Evolutionary conservation across 2,797 vertebrate species (phyloP).

Genomic region (Centroberyx gerrardi): DNA sequence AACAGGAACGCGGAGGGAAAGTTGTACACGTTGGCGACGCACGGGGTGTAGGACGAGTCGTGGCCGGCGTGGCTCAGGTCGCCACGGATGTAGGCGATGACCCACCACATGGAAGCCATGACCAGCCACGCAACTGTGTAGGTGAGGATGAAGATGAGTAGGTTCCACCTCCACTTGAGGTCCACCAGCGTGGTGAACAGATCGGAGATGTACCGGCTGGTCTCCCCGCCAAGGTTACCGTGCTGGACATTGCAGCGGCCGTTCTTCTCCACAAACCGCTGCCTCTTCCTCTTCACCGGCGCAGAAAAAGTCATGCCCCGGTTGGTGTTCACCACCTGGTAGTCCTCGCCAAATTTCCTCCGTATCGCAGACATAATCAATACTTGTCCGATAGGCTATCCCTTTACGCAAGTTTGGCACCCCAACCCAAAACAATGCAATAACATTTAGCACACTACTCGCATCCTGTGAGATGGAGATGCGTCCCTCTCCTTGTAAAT

Average conservation of each 20-base stretch:
- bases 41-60: slow-evolving; percentile 87
- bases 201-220: slow-evolving; percentile 92
- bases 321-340: slow-evolving; percentile 88
- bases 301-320: slow-evolving; percentile 78
- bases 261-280: slow-evolving; percentile 95
- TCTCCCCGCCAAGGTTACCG: slow-evolving; percentile 93
- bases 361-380: slow-evolving; percentile 87
- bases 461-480: slow-evolving; percentile 63
- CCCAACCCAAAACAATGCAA: slow-evolving; percentile 38
- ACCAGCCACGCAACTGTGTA: slow-evolving; percentile 94
- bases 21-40: slow-evolving; percentile 94
- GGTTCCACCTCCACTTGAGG: slow-evolving; percentile 95
- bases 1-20: slow-evolving; percentile 95
- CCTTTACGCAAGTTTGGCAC: slow-evolving; percentile 72
- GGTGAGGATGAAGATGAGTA: slow-evolving; percentile 93
- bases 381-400: slow-evolving; percentile 17
- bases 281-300: slow-evolving; percentile 87
- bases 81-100: slow-evolving; percentile 91
- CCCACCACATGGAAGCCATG: slow-evolving; percentile 97
- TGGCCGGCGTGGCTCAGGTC: slow-evolving; percentile 88
- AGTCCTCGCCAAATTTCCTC: slow-evolving; percentile 92
- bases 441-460: slow-evolving; percentile 45
- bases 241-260: slow-evolving; percentile 95
- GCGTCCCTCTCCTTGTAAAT: slow-evolving; percentile 53
- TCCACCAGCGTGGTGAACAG: slow-evolving; percentile 95